phyloP scores from a whole-genome alignment of 2,888 invertebrate species.

The Agelastica alni region DNA sequence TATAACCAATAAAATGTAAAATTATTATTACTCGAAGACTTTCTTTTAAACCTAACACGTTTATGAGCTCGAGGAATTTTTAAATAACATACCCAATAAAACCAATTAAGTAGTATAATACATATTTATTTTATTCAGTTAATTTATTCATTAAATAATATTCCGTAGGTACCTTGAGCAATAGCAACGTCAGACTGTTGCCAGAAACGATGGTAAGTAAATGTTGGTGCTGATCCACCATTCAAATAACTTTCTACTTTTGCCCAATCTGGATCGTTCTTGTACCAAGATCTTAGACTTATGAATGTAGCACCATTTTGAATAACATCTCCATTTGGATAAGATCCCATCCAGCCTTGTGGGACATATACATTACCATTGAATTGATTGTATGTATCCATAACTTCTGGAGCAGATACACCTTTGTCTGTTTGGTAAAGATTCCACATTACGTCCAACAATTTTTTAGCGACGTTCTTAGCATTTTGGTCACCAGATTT shows the following conservation, averaged over 20 bases:
- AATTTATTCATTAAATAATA: constrained; percentile 38
- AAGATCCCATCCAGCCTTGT: constrained; percentile 38
- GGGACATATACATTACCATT: constrained; percentile 39
- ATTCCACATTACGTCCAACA: constrained; percentile 37
- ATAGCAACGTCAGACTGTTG: constrained; percentile 39
- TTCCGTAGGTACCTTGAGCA: constrained; percentile 35
- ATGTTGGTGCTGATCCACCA: constrained; percentile 36
- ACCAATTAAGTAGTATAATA: not conserved
- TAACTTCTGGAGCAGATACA: constrained; percentile 34
- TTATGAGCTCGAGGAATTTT: too few species aligned
- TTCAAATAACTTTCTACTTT: constrained; percentile 35
- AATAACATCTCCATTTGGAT: constrained; percentile 39
- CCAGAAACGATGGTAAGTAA: constrained; percentile 41
- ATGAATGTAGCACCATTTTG: constrained; percentile 37
- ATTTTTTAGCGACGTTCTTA: constrained; percentile 33
- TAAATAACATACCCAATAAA: too few species aligned
- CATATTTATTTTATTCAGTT: not conserved
- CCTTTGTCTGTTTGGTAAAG: constrained; percentile 32
- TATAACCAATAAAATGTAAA: too few species aligned
- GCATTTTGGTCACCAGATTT: constrained; percentile 34
- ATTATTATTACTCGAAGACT: too few species aligned
- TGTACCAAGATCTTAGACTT: constrained; percentile 35
- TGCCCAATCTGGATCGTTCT: constrained; percentile 36
- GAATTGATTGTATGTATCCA: constrained; percentile 38
- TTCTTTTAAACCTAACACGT: too few species aligned